Evolutionary conservation across 1,140 invertebrate genomes (phyloP).

Genomic region (Bombus sylvicola): DNA sequence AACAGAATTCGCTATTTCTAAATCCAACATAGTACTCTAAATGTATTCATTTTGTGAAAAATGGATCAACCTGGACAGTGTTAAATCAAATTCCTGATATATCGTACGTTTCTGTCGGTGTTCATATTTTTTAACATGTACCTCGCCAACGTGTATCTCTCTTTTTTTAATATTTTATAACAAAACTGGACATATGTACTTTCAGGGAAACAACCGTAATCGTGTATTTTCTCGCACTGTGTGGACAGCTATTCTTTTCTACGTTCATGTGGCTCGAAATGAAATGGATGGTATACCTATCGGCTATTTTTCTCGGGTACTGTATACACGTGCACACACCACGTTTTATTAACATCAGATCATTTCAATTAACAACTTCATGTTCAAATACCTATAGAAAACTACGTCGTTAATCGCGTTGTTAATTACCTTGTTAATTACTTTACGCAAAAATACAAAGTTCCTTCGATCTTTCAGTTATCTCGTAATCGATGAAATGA

Average conservation of each 20-base stretch:
- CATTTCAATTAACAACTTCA: neutral
- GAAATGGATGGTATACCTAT: conserved; percentile 86
- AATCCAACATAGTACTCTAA: neutral
- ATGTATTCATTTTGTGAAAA: neutral
- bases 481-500: no score
- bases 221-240: conserved; percentile 46
- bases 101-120: neutral
- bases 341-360: neutral
- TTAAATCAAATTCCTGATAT: neutral
- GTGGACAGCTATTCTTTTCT: conserved; percentile 48
- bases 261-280: conserved; percentile 47
- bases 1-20: neutral
- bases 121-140: neutral
- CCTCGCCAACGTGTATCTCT: no score
- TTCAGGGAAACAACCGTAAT: conserved; percentile 47
- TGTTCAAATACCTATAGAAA: neutral
- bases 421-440: neutral
- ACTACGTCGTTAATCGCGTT: neutral
- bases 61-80: no score
- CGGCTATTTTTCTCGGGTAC: conserved; percentile 85
- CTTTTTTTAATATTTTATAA: neutral
- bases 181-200: conserved; percentile 4
- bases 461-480: neutral
- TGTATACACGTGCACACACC: conserved; percentile 1
- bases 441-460: neutral